Evolutionary conservation across 2,797 vertebrate genomes (phyloP).

Genomic region (Chiloscyllium punctatum): DNA sequence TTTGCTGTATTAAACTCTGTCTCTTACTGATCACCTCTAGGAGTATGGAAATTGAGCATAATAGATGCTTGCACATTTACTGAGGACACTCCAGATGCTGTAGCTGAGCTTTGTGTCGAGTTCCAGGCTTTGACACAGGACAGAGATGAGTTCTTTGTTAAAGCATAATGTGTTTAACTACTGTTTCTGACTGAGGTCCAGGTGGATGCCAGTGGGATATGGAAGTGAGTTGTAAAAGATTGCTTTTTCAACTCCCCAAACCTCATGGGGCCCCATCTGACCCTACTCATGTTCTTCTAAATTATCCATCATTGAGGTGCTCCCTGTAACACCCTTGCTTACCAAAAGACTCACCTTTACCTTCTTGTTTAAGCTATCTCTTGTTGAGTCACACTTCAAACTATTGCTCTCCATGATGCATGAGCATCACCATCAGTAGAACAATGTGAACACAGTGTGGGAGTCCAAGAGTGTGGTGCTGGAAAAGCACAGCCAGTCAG

Average conservation of each 20-base stretch:
- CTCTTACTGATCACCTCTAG: neutral
- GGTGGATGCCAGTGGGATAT: neutral
- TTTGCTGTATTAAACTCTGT: neutral
- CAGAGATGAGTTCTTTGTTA: neutral
- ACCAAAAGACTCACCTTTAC: neutral
- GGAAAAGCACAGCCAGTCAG: too few species aligned
- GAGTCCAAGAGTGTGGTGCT: too few species aligned
- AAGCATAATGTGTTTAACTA: neutral
- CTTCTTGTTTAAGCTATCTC: neutral
- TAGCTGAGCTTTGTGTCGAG: neutral
- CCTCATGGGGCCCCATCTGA: neutral
- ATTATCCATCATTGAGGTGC: neutral
- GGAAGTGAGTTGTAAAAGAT: neutral
- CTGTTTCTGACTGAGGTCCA: neutral
- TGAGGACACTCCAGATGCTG: neutral
- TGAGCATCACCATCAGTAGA: neutral
- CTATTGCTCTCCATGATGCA: neutral
- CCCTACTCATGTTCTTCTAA: neutral
- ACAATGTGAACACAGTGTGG: neutral
- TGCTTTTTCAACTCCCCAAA: neutral
- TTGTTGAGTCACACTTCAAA: neutral
- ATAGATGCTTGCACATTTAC: neutral
- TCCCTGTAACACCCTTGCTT: neutral
- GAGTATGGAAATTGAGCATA: neutral
- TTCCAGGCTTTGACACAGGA: neutral